phyloP scores from a whole-genome alignment of 2,888 invertebrate genomes.

The Cephus sareptanus region DNA sequence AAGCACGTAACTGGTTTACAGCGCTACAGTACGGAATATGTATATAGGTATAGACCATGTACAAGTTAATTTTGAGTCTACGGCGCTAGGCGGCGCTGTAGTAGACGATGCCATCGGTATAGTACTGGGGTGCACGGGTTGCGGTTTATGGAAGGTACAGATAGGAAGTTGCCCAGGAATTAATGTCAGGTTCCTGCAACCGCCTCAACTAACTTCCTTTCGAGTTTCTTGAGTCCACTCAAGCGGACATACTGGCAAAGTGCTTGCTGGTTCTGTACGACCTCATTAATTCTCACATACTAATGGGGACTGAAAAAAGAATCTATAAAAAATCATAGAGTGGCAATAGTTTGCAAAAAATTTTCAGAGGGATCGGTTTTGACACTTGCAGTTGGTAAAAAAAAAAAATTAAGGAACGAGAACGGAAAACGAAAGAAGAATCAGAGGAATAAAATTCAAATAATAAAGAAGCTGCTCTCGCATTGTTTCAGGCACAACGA shows the following conservation, averaged over 20 bases:
- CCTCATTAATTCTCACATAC: background rate
- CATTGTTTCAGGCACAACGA: conserved; percentile 81
- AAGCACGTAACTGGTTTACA: background rate
- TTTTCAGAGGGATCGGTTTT: background rate
- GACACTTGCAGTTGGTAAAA: background rate
- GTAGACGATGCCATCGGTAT: background rate
- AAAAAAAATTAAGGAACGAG: no score
- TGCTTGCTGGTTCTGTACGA: background rate
- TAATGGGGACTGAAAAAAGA: background rate
- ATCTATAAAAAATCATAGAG: background rate
- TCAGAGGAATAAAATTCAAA: background rate
- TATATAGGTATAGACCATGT: background rate
- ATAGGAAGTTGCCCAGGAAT: background rate
- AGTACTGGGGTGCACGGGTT: background rate
- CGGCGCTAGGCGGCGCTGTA: background rate
- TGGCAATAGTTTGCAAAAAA: background rate
- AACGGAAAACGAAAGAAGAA: background rate
- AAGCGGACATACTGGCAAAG: background rate
- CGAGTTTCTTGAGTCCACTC: background rate
- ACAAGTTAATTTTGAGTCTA: background rate
- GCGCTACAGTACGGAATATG: background rate
- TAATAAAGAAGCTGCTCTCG: background rate
- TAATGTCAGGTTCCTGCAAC: background rate
- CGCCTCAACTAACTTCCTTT: background rate
- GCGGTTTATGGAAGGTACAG: background rate